Evolutionary conservation across 2,888 invertebrate species (phyloP), one percentile per base, ranked within the genome.

Genomic region (Cetonia aurata): DNA sequence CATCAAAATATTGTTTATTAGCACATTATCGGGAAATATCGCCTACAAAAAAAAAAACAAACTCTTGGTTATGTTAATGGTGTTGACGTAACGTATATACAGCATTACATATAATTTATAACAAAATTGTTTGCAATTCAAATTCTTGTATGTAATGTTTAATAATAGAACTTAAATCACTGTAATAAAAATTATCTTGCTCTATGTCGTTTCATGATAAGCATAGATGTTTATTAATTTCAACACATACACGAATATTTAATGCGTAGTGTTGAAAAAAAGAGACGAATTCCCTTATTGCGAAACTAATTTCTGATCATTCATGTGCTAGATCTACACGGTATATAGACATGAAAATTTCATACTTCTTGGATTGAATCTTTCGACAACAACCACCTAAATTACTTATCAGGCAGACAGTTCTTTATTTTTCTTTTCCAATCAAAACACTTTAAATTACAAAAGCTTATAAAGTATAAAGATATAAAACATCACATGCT

Each of bases 151-250:
- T 19, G 62, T 62, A 62, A 62, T 31, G 50, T 48, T 62, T 62
- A 62, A 62, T 62, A 62, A 62, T 62, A 62, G 62, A 42, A 31
- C 33, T 62, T 62, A 62, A 31, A 48, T 62, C 62, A 62, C 33
- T 48, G 62, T 42, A 48, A 62, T 62, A 62, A 62, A 62, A 62
- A 33, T 62, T 62, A 62, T 62, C 62, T 62, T 60, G 15, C 31
- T 62, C 62, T 48, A 62, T 62, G 62, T 31, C 62, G 48, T 62
- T 46, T 31, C 17, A 48, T 48, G 62, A 62, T 62, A 62, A 62
- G 48, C 17, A 13, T 25, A 31, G 48, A 48, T 62, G 48, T 62
- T 62, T 62, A 50, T 62, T 62, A 62, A 62, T 62, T 62, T 33
- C 62, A 48, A 48, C 62, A 48, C 15, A 48, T 33, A 56, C 37